Conservation (phyloP, 2,888 invertebrate genomes). For the Drosophila mulleri region DNA sequence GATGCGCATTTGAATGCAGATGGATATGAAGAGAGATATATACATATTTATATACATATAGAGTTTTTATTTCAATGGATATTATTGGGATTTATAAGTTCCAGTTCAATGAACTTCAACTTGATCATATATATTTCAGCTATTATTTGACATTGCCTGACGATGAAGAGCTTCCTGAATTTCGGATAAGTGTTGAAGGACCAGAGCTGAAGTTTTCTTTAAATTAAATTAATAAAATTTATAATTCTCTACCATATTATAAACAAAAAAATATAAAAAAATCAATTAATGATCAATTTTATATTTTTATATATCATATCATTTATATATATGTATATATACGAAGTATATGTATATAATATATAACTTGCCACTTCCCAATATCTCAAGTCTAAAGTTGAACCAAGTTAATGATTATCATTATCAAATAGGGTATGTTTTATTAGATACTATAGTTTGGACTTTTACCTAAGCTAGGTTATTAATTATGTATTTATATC, state of each 20-base stretch:
- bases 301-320: neutral
- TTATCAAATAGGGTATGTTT: constrained; percentile 20
- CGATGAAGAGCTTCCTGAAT: neutral
- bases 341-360: neutral
- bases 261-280: too few species aligned
- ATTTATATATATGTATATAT: neutral
- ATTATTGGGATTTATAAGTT: neutral
- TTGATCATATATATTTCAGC: neutral
- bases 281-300: neutral
- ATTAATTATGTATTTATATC: constrained; percentile 59
- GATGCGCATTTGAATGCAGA: constrained; percentile 5
- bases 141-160: too few species aligned
- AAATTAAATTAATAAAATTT: neutral
- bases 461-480: constrained; percentile 53
- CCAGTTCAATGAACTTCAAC: constrained; percentile 65
- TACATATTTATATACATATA: too few species aligned
- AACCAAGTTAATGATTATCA: neutral
- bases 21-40: constrained; percentile 1
- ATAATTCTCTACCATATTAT: neutral
- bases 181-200: neutral
- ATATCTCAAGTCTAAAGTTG: constrained; percentile 2
- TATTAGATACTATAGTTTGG: constrained; percentile 28
- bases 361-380: neutral
- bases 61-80: neutral
- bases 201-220: neutral